A percentile compares a stretch with the other conserved stretches of the same genome.
These are phyloP conservation scores for Piprites chloris DNA, from an alignment of 2,113 vertebrate species.

Conservation along the genomic window DNA sequence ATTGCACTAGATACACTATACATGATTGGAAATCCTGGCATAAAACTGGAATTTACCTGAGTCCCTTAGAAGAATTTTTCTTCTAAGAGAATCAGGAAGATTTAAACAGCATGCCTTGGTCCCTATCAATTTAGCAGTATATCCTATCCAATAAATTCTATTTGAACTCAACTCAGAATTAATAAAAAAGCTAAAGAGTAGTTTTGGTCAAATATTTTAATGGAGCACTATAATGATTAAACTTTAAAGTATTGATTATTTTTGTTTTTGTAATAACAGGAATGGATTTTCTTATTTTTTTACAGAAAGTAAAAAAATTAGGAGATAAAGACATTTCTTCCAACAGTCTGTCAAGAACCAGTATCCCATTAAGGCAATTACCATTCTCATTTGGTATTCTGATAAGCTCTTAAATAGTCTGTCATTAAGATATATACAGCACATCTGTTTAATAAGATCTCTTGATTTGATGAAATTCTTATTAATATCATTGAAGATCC, in stretches of 20 bases:
- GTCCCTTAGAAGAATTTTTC: neutral
- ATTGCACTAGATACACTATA: neutral
- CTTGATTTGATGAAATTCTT: constrained; percentile 41
- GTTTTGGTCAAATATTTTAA: constrained; percentile 4
- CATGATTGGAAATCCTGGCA: neutral
- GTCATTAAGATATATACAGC: constrained; percentile 40
- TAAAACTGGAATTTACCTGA: neutral
- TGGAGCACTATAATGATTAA: neutral
- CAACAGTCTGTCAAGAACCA: neutral
- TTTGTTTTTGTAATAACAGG: neutral
- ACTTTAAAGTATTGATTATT: neutral
- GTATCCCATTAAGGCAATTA: constrained; percentile 44
- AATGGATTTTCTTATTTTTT: neutral
- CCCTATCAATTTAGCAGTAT: neutral
- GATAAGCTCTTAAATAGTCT: constrained; percentile 36
- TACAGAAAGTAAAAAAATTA: neutral
- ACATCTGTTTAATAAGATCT: constrained; percentile 36
- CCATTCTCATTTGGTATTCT: constrained; percentile 21
- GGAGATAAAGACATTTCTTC: neutral
- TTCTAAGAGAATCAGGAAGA: neutral
- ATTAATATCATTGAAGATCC: constrained; percentile 16
- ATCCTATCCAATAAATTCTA: neutral
- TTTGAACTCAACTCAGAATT: neutral
- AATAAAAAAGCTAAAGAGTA: neutral
- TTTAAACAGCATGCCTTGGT: neutral